Evolutionary conservation across 2,113 vertebrate species (phyloP), one percentile per base, ranked within the genome.

Genomic region (Lepus europaeus): DNA sequence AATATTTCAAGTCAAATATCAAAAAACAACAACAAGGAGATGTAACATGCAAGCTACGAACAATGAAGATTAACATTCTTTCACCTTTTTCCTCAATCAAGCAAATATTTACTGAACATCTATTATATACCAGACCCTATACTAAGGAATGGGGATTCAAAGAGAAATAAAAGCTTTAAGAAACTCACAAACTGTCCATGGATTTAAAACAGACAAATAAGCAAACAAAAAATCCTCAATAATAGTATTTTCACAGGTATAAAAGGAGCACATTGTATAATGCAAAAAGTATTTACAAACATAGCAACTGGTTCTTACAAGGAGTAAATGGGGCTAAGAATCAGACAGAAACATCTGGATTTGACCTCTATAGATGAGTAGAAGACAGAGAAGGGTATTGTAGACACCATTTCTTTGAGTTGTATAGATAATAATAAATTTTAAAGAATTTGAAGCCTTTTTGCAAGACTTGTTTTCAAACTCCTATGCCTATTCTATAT

Each of bases 371-470:
- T 14, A 49, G n/a, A 14, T 92, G 19, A 92, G 3, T 72, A 56
- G 61, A 84, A 87, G 77, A 66, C 14, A 91, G 59, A 78, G 25
- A 63, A 69, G 64, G 1, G 6, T 29, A 31, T 36, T 79, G 16
- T 79, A n/a, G 51, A 49, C 23, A 77, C 29, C 31, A 36, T 83
- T 86, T 95, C 69, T 95, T 93, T 9, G 53, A 94, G 61, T 8
- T 49, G 5, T 87, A 66, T 53, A 5, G 11, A 70, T 64, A 63
- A 81, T n/a, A 91, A 86, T 49, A 88, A 51, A 87, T 29, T 63
- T 84, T 84, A 84, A 79, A 83, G 39, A 95, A 82, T 79, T 27
- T 25, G 53, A 92, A 53, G 36, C 27, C 79, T 82, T 86, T 89
- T 61, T 92, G 83, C 23, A 76, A 93, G 36, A 81, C 23, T 2